Conservation (phyloP, 37 sponge, comb jelly and placozoan genomes). For the Cliona cf. orientalis region DNA sequence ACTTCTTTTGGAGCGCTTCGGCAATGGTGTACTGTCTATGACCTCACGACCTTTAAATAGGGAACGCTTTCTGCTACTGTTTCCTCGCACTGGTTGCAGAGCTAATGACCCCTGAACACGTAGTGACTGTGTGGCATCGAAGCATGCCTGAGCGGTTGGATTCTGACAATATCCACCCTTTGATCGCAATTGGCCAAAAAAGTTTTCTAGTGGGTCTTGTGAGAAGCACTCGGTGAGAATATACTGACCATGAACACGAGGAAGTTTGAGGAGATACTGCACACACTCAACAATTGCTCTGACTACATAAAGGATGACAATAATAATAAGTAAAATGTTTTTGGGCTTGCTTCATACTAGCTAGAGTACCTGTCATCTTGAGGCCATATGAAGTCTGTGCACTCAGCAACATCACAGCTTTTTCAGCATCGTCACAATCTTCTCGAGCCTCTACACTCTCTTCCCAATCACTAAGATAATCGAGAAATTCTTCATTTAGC, state of each 20-base stretch:
- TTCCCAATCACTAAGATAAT: no score
- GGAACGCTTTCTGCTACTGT: not conserved
- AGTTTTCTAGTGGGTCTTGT: constrained; percentile 21
- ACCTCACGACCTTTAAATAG: not conserved
- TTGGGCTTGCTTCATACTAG: no score
- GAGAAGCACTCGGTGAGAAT: constrained; percentile 9
- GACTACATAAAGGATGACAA: no score
- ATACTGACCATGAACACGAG: not conserved
- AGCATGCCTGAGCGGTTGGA: constrained; percentile 14
- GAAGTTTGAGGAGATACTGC: not conserved
- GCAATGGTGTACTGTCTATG: not conserved
- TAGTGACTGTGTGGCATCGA: not conserved
- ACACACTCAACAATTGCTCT: not conserved
- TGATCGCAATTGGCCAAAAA: constrained; percentile 21
- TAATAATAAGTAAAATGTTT: no score
- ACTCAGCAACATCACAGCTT: no score
- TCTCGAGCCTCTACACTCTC: no score
- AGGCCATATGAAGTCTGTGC: no score
- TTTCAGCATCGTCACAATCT: no score
- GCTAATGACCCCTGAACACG: constrained; percentile 8
- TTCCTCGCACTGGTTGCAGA: constrained; percentile 2
- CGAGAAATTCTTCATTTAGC: no score
- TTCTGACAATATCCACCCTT: constrained; percentile 15
- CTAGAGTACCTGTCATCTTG: no score
- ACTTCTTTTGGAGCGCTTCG: no score